Conservation (phyloP, 2,113 vertebrate species). For the Anas platyrhynchos region DNA sequence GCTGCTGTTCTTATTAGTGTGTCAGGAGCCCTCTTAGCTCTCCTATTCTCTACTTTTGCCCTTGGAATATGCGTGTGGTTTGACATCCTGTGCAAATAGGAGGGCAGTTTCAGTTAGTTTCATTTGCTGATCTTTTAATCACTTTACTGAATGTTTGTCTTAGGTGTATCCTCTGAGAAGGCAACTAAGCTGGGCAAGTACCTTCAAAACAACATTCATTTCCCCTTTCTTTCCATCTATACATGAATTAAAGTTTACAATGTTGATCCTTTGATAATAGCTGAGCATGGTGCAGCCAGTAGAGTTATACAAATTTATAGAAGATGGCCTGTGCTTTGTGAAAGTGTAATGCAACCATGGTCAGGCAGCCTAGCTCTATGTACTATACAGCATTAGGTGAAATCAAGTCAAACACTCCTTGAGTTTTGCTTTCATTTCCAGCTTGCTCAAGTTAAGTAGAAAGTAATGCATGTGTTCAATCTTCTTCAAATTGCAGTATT, state of each 20-base stretch:
- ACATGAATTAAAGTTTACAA: neutral
- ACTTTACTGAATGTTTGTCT: neutral
- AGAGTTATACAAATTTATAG: neutral
- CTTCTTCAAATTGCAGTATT: neutral
- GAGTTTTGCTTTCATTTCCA: neutral
- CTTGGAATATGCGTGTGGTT: neutral
- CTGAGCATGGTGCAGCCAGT: neutral
- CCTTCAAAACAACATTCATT: neutral
- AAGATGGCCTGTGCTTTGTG: neutral
- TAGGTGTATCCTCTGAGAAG: neutral
- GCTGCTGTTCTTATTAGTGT: neutral
- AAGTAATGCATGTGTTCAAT: neutral
- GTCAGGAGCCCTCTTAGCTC: neutral
- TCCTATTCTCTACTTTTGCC: neutral
- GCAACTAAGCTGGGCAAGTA: neutral
- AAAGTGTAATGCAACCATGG: neutral
- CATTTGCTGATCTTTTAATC: neutral
- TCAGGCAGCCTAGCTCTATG: neutral
- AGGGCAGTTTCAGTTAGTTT: neutral
- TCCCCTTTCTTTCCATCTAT: neutral
- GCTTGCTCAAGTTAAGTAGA: neutral
- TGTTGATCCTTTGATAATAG: neutral
- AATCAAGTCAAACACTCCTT: neutral
- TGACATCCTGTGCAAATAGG: neutral
- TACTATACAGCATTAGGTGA: neutral